Evolutionary conservation across 2,888 invertebrate species (phyloP), one percentile per base, ranked within the genome.

Genomic region (Caenorhabditis sp.): DNA sequence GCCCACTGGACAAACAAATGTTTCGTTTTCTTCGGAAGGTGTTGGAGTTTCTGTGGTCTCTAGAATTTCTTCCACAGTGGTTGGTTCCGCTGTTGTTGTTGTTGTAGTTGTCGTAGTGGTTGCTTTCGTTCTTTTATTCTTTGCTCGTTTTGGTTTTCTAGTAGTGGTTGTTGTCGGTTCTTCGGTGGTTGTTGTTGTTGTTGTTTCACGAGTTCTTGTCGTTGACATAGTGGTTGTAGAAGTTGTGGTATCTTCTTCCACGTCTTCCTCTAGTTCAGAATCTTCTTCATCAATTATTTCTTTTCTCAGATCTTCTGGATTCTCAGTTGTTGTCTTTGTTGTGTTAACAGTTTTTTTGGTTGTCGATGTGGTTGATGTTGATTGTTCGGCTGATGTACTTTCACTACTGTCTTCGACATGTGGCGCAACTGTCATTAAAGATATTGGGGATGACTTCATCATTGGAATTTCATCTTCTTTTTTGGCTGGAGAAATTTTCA

Each of bases 1-100:
- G 43, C 80, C 83, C 12, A 81, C 79, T 6, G 81, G 78, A 61
- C 83, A 83, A 1, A 69, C 69, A 58, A 69, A 74, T 21, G 69
- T 68, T 12, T 68, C 69, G 14, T 54, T 60, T 43, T 59, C 61
- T 5, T 66, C 49, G 14, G 65, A 43, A 26, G 64, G 27, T 17
- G 72, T 64, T 14, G 62, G 55, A 0, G 55, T 24, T 49, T 70
- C 71, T 10, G 66, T 61, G 14, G 58, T 55, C 49, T 70, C 71
- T 31, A 62, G 59, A n/a, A 57, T 54, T 24, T 57, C 62, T 12
- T 68, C 61, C 3, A 60, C 65, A 14, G 69, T 64, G 5, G 69
- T 51, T 14, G 61, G 50, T 26, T 67, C 66, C 6, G 55, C 59
- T 1, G 66, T 66, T n/a, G 68, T 71, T 1, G 72, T 67, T 12